These are phyloP conservation scores for Aythya baeri DNA, from an alignment of 2,113 vertebrate species.

Conservation along the genomic window DNA sequence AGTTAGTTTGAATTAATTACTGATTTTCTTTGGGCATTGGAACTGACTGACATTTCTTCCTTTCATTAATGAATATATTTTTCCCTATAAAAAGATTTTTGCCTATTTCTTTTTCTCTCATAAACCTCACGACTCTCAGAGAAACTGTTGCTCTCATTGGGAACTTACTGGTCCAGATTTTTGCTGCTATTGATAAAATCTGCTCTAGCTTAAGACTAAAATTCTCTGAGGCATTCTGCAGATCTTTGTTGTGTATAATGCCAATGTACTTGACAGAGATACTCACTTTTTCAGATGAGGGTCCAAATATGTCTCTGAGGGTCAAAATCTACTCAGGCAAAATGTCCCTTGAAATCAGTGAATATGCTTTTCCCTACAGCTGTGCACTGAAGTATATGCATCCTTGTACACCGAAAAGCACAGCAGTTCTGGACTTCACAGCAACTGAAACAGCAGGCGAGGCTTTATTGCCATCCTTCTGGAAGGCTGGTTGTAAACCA, in stretches of 20 bases:
- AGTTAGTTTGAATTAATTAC: slow-evolving; percentile 26
- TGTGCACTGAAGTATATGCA: neutral
- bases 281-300: neutral
- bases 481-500: neutral
- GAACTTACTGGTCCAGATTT: slow-evolving; percentile 40
- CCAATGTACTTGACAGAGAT: slow-evolving; percentile 35
- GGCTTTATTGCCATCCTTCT: neutral
- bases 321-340: slow-evolving; percentile 49
- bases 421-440: neutral
- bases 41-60: neutral
- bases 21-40: neutral
- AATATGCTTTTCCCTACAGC: neutral
- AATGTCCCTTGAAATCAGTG: slow-evolving; percentile 20
- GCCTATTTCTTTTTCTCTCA: neutral
- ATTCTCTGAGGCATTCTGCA: neutral
- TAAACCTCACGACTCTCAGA: slow-evolving; percentile 13
- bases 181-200: slow-evolving; percentile 58
- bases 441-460: neutral
- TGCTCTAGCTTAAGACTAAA: neutral
- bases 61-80: neutral
- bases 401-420: neutral
- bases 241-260: neutral
- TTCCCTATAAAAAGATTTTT: neutral
- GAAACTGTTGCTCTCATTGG: slow-evolving; percentile 21
- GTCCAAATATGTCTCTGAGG: neutral